Base-by-base conservation (phyloP, 2,797 vertebrate species). In the Limosa lapponica region DNA sequence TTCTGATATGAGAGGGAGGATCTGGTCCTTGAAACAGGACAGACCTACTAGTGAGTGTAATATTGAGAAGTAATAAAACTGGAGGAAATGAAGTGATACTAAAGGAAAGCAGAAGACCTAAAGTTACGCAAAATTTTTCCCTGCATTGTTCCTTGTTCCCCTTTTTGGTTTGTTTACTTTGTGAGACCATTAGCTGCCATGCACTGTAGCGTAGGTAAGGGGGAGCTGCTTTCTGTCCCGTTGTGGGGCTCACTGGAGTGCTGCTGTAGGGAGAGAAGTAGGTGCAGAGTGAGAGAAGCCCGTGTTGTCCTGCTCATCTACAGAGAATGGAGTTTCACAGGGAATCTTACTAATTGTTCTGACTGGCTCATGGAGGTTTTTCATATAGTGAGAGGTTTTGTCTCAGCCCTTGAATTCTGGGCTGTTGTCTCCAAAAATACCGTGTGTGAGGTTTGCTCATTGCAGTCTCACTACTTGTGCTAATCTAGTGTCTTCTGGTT, bases 241-340 rank as follows among this genome's bases (percentile, higher is more conserved):
- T 8, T 2, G 0, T 1, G 1, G 23, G n/a, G 19, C 51, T 74
- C 0, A 0, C 8, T 67, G 16, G 16, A 17, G 11, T 48, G 23
- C 34, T 67, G 13, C 55, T 77, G 12, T 32, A 22, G n/a, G 62
- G n/a, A 49, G 8, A 41, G 0, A 0, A 61, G 54, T 54, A 25
- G 18, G 13, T 75, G 30, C 11, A 27, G 39, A 24, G 28, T 11
- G 54, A 64, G 34, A 83, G 61, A 11, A 58, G n/a, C 16, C 69
- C 2, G 0, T 34, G 37, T 46, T n/a, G n/a, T 28, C 54, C 19
- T 75, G 44, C 34, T 55, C 10, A 1, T 48, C 83, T 65, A 32
- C 39, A 36, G 18, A 66, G 46, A 86, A 23, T 19, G 62, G 58
- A n/a, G 8, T 72, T 92, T 89, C 32, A 34, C 18, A 18, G 58